A percentile compares a stretch with the other conserved stretches of the same genome.
Evolutionary conservation across 2,797 vertebrate species (phyloP).

Genomic region (Aphelocoma californica): DNA sequence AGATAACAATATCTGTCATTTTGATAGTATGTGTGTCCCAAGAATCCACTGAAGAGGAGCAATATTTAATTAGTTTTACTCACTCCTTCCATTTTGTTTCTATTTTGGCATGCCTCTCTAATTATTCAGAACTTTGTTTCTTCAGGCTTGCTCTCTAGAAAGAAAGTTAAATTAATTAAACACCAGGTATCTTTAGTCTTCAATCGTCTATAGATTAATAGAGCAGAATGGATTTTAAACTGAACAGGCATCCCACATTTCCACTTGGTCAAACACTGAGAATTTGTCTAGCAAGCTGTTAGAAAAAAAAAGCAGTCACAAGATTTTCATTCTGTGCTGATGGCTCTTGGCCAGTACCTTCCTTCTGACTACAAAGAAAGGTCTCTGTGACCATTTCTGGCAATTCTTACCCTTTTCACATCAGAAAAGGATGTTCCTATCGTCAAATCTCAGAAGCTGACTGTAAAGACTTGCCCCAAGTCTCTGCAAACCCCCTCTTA

Average conservation of each 20-base stretch:
- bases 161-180: constrained; percentile 12
- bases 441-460: neutral
- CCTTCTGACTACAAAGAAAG: neutral
- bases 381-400: neutral
- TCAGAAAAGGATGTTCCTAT: neutral
- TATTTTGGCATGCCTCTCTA: neutral
- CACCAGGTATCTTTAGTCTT: neutral
- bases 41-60: neutral
- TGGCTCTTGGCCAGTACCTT: neutral
- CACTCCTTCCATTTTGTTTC: neutral
- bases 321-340: neutral
- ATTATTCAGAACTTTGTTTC: constrained; percentile 23
- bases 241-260: neutral
- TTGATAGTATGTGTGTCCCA: neutral
- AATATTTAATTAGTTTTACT: constrained; percentile 22
- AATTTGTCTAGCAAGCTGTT: neutral
- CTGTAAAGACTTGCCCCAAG: neutral
- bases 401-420: neutral
- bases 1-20: neutral
- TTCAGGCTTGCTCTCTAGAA: neutral
- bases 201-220: neutral
- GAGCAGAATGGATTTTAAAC: constrained; percentile 47
- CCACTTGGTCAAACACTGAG: neutral
- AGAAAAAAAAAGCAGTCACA: neutral
- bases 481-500: neutral